Evolutionary conservation across 2,888 invertebrate species (phyloP).

Genomic region (Platycheirus rosarum): DNA sequence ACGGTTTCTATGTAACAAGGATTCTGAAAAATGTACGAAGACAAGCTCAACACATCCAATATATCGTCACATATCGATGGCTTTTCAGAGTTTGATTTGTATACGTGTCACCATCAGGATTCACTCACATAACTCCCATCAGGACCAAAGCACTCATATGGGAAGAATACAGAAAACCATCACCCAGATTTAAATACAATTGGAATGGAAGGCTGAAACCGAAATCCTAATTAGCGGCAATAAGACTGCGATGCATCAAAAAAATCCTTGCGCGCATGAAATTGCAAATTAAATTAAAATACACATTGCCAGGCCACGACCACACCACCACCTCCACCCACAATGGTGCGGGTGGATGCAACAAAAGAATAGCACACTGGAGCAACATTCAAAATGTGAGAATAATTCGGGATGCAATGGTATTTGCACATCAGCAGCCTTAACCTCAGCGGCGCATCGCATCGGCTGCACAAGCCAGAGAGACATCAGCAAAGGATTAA

Average conservation of each 20-base stretch:
- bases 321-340: too few relatives aligned
- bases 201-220: conserved; percentile 25
- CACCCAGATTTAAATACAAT: background rate
- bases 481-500: conserved; percentile 50
- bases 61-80: conserved; percentile 53
- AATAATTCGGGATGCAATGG: conserved; percentile 47
- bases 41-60: conserved; percentile 60
- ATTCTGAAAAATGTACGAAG: too few relatives aligned
- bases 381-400: conserved; percentile 36
- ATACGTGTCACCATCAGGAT: conserved; percentile 40
- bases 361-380: conserved; percentile 37
- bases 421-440: conserved; percentile 25
- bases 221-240: conserved; percentile 60
- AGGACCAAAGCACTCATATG: conserved; percentile 1
- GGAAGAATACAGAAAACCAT: too few relatives aligned
- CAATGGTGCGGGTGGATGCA: conserved; percentile 27
- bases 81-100: conserved; percentile 42
- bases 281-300: conserved; percentile 37
- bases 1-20: too few relatives aligned
- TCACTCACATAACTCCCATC: too few relatives aligned
- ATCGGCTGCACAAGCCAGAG: conserved; percentile 21
- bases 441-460: conserved; percentile 22
- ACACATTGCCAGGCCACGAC: conserved; percentile 23
- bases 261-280: conserved; percentile 15
- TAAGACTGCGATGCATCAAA: conserved; percentile 29